Conservation (phyloP, 1,140 invertebrate genomes). For the Ctenoplectra terminalis region DNA sequence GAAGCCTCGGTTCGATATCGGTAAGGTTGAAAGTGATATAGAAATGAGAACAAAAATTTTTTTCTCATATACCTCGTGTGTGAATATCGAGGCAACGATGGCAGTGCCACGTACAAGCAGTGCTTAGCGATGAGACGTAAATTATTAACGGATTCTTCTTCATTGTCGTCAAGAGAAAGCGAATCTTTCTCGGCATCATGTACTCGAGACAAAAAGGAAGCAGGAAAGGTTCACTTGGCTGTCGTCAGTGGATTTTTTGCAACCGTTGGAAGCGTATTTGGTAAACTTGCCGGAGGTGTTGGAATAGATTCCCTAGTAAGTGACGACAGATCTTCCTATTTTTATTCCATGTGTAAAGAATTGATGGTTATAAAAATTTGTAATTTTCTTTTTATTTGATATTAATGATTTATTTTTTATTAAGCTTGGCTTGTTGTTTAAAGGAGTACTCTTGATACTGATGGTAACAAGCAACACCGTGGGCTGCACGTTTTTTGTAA, state of each 20-base stretch:
- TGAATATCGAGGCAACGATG: no score
- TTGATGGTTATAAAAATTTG: background rate
- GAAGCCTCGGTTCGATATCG: background rate
- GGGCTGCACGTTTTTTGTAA: slow-evolving; percentile 85
- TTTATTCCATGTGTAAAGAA: no score
- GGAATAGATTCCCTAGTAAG: slow-evolving; percentile 68
- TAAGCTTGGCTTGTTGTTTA: slow-evolving; percentile 65
- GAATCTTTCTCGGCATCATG: background rate
- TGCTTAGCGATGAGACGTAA: background rate
- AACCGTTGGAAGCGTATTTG: slow-evolving; percentile 75
- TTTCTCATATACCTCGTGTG: no score
- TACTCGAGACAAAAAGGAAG: background rate
- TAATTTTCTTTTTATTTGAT: background rate
- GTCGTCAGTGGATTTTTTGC: slow-evolving; percentile 74
- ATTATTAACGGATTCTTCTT: slow-evolving; percentile 2
- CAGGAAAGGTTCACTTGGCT: slow-evolving; percentile 61
- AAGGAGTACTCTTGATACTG: slow-evolving; percentile 78
- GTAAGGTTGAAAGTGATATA: background rate
- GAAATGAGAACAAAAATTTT: background rate
- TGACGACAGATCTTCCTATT: slow-evolving; percentile 27
- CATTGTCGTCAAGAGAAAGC: background rate
- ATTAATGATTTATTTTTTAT: background rate
- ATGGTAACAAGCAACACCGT: slow-evolving; percentile 85
- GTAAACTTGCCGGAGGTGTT: slow-evolving; percentile 76
- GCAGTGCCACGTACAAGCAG: no score